A percentile compares a stretch with the other conserved stretches of the same genome.
Evolutionary conservation across 2,888 invertebrate species (phyloP).

Genomic region (Epiblema foenella): DNA sequence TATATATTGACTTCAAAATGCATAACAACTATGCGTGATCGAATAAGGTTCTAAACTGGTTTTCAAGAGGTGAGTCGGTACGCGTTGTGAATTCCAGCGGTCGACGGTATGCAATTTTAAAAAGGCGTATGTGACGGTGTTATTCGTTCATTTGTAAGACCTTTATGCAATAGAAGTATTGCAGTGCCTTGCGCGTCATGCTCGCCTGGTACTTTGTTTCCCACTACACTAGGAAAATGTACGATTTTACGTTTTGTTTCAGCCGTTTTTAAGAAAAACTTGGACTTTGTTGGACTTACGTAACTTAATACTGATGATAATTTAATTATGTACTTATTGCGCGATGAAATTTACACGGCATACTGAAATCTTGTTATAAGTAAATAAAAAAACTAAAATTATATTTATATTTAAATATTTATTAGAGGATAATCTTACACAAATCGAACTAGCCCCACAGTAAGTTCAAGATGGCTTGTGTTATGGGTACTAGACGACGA

Average conservation of each 20-base stretch:
- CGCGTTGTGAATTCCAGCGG: not conserved
- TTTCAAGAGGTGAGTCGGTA: not conserved
- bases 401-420: too few relatives aligned
- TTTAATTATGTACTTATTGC: too few relatives aligned
- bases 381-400: too few relatives aligned
- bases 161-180: conserved; percentile 24
- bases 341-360: too few relatives aligned
- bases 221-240: conserved; percentile 40
- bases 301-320: too few relatives aligned
- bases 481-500: too few relatives aligned
- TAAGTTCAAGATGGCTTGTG: too few relatives aligned
- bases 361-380: too few relatives aligned
- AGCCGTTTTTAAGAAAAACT: not conserved
- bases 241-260: conserved; percentile 8
- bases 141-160: not conserved
- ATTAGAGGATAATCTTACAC: too few relatives aligned
- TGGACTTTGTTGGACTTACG: too few relatives aligned
- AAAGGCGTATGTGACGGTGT: not conserved
- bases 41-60: not conserved
- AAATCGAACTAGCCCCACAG: too few relatives aligned
- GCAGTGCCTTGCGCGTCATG: conserved; percentile 68
- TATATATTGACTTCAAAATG: not conserved
- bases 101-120: not conserved
- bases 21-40: not conserved
- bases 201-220: conserved; percentile 61